phyloP scores from a whole-genome alignment of 2,113 vertebrate species.

The Pholis gunnellus region DNA sequence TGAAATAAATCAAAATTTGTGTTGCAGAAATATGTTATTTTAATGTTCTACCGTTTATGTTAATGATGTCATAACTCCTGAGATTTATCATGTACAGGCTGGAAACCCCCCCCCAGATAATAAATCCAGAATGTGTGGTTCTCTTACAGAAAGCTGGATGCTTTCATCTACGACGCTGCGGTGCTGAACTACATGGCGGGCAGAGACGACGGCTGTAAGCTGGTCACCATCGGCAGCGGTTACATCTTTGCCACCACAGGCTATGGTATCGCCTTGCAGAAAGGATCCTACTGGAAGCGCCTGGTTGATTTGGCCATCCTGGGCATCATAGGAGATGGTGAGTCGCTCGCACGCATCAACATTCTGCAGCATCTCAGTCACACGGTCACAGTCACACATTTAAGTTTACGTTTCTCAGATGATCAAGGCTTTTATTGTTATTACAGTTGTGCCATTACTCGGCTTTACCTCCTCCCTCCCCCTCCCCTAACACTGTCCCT shows the following conservation, averaged over 20 bases:
- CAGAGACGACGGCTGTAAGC: conserved; percentile 97
- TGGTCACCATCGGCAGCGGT: conserved; percentile 97
- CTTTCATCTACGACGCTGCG: conserved; percentile 98
- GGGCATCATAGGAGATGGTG: conserved; percentile 97
- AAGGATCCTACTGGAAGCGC: conserved; percentile 98
- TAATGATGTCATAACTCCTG: neutral
- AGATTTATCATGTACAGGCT: neutral
- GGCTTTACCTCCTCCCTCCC: neutral
- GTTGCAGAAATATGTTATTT: neutral
- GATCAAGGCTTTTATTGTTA: conserved; percentile 4
- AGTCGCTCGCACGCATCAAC: conserved; percentile 27
- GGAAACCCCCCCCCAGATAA: neutral
- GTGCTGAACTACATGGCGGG: conserved; percentile 99
- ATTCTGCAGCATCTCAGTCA: neutral
- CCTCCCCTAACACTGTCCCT: conserved; percentile 5
- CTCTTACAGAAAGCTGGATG: conserved; percentile 92
- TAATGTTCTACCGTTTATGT: neutral
- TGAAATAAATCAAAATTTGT: neutral
- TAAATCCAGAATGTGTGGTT: conserved; percentile 1
- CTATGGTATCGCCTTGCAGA: conserved; percentile 97
- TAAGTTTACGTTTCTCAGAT: neutral
- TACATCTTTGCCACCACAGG: conserved; percentile 99
- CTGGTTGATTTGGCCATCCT: conserved; percentile 96
- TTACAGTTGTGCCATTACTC: conserved; percentile 29
- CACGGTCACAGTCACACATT: neutral